Conservation (phyloP, 2,113 vertebrate species). For the Murina feae region DNA sequence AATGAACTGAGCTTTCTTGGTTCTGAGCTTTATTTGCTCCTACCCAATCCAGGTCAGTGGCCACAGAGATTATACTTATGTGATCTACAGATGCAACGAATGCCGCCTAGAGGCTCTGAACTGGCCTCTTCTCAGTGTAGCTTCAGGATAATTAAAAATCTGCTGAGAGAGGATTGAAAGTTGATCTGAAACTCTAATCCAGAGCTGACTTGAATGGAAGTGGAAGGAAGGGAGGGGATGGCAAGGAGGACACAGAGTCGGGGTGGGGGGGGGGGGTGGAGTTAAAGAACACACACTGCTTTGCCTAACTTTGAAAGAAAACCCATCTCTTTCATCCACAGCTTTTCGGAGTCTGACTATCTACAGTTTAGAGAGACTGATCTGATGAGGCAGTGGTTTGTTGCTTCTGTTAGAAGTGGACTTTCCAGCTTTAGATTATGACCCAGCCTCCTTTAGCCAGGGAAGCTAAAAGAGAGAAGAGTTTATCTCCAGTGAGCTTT, state of each 20-base stretch:
- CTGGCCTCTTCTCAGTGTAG: slow-evolving; percentile 62
- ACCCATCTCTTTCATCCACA: neutral
- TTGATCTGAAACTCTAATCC: slow-evolving; percentile 57
- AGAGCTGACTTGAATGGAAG: slow-evolving; percentile 37
- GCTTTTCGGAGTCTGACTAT: neutral
- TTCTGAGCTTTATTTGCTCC: slow-evolving; percentile 69
- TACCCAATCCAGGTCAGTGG: slow-evolving; percentile 73
- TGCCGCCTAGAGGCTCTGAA: slow-evolving; percentile 57
- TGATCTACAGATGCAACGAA: slow-evolving; percentile 75
- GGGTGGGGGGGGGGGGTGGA: no score
- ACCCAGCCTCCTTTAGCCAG: neutral
- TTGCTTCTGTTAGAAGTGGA: neutral
- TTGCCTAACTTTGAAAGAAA: slow-evolving; percentile 41
- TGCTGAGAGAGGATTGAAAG: slow-evolving; percentile 70
- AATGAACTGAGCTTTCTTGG: no score
- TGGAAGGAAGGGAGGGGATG: neutral
- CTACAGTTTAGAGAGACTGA: neutral
- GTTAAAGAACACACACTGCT: neutral
- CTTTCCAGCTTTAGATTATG: neutral
- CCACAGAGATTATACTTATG: slow-evolving; percentile 77
- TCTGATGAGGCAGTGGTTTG: neutral
- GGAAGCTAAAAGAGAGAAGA: neutral
- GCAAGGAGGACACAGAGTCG: neutral
- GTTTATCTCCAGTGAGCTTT: neutral
- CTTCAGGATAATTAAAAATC: slow-evolving; percentile 78